Evolutionary conservation across 2,797 vertebrate genomes (phyloP).

Genomic region (Glossophaga mutica): DNA sequence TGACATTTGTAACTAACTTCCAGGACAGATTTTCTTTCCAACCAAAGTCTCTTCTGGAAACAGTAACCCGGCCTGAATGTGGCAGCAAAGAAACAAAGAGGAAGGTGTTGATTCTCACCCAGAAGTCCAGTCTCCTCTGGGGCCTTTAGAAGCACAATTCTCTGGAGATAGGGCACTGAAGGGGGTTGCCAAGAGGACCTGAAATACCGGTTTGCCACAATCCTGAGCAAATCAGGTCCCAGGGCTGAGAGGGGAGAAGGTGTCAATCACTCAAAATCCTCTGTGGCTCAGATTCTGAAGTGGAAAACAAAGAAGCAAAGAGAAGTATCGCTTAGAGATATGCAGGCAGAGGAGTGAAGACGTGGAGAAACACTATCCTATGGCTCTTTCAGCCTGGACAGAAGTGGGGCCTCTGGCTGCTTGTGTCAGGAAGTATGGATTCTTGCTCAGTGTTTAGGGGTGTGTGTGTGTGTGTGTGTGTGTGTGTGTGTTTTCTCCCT

Average conservation of each 20-base stretch:
- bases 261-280: slow-evolving; percentile 52
- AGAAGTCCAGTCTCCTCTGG: slow-evolving; percentile 10
- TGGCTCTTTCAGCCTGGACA: not conserved
- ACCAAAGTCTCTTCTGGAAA: not conserved
- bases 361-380: not conserved
- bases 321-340: slow-evolving; percentile 66
- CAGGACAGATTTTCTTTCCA: not conserved
- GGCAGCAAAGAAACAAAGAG: slow-evolving; percentile 40
- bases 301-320: slow-evolving; percentile 69
- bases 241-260: slow-evolving; percentile 66
- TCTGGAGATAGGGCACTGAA: not conserved
- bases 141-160: slow-evolving; percentile 65
- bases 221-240: slow-evolving; percentile 72
- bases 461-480: too few species aligned
- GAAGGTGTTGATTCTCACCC: slow-evolving; percentile 77
- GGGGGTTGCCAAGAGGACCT: slow-evolving; percentile 72
- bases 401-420: not conserved
- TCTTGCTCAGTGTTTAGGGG: slow-evolving; percentile 48
- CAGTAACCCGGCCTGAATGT: not conserved
- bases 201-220: slow-evolving; percentile 78
- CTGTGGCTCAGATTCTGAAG: slow-evolving; percentile 60
- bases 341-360: slow-evolving; percentile 63
- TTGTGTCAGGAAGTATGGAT: not conserved
- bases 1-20: not conserved
- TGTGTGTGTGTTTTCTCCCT: slow-evolving; percentile 36